A percentile compares a stretch with the other conserved stretches of the same genome.
phyloP scores from a whole-genome alignment of 2,888 invertebrate species.

The Tridacna crocea region DNA sequence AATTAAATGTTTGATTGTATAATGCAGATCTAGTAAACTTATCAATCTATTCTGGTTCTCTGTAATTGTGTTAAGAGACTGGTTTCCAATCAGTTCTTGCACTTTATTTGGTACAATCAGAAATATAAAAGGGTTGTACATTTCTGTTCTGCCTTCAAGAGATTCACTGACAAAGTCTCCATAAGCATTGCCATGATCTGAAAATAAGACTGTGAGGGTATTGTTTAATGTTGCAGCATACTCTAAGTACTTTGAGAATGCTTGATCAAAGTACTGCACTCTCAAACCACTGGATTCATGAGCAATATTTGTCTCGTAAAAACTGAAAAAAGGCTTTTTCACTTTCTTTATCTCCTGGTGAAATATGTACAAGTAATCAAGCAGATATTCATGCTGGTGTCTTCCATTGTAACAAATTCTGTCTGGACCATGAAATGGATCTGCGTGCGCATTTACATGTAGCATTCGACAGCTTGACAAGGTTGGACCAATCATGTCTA shows the following conservation, averaged over 20 bases:
- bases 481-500: constrained; percentile 70
- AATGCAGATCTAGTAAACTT: constrained; percentile 73
- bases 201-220: constrained; percentile 73
- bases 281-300: constrained; percentile 75
- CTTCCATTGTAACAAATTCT: constrained; percentile 74
- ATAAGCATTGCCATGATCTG: constrained; percentile 79
- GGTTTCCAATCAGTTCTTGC: constrained; percentile 54
- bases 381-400: constrained; percentile 73
- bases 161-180: constrained; percentile 68
- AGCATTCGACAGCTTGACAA: constrained; percentile 73
- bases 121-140: constrained; percentile 75
- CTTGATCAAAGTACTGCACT: constrained; percentile 70
- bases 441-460: constrained; percentile 59
- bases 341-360: constrained; percentile 47
- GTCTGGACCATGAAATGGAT: constrained; percentile 75
- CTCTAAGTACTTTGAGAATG: constrained; percentile 64
- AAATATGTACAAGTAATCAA: constrained; percentile 70
- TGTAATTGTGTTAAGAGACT: constrained; percentile 55
- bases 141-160: constrained; percentile 70
- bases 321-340: constrained; percentile 64
- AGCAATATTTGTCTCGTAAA: constrained; percentile 69
- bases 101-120: constrained; percentile 69
- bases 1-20: constrained; percentile 61
- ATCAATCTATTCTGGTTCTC: constrained; percentile 70
- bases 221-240: constrained; percentile 52